Base-by-base conservation (phyloP, 2,113 vertebrate species). In the Nesoenas mayeri region DNA sequence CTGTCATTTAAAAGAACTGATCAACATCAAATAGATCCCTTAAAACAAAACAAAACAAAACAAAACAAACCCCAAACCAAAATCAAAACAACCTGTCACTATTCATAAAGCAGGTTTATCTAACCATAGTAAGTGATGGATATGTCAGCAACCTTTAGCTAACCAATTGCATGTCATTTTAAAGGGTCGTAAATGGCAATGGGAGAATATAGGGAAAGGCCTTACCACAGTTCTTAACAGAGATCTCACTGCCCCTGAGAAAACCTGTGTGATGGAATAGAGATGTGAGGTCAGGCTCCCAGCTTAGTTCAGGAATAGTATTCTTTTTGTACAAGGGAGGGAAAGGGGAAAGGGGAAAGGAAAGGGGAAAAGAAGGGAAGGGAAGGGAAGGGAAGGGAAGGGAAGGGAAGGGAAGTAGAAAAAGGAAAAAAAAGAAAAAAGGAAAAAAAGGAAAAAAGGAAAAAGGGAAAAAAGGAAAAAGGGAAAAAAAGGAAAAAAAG, bases 1-100 rank as follows among this genome's bases (percentile, higher is more conserved):
- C 86, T 91, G 91, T 95, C 61, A 88, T 93, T 95, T 89, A 81
- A 82, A 94, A 94, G 84, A 94, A 93, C 89, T 84, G 85, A 96
- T 93, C 95, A 96, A 94, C 85, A 89, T 82, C 75, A 91, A 93
- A 92, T 40, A 73, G 57, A 42, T 91, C 66, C 71, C 71, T 91
- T 83, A 67, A 93, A 94, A 92, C 81, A 75, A 0, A 44, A 44
- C 5, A 15, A 42, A 42, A 44, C 15, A 44, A 19, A 44, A 18
- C 40, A 40, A 40, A 14, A 40, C 42, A 19, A 47, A 47, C 7
- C 18, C 44, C 44, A 47, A 47, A 47, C 17, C 44, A 47, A 47
- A 47, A 47, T 47, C 44, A 82, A 85, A 89, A 36, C 70, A 88
- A 84, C 85, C 85, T 91, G 61, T 66, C 65, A 50, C 32, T 75